These are phyloP conservation scores for Columba guinea DNA, from an alignment of 2,797 vertebrate species.

Conservation along the genomic window DNA sequence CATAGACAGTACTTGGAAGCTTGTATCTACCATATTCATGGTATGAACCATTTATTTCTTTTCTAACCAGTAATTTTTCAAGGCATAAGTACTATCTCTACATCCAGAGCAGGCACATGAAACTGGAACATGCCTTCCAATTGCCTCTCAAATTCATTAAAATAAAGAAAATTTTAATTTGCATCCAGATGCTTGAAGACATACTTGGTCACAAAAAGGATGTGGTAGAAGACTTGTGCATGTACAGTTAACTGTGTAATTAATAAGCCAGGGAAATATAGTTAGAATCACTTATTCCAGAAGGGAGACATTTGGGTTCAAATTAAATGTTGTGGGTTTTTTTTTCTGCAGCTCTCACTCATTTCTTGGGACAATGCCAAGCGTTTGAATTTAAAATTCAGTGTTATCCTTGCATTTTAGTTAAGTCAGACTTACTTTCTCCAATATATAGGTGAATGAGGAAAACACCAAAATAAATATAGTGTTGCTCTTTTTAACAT, in stretches of 20 bases:
- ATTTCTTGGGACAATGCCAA: neutral
- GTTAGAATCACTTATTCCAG: neutral
- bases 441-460: neutral
- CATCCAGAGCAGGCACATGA: neutral
- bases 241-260: neutral
- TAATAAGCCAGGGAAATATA: neutral
- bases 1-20: neutral
- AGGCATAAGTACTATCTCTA: neutral
- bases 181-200: neutral
- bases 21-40: neutral
- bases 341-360: neutral
- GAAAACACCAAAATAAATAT: neutral
- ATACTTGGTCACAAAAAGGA: neutral
- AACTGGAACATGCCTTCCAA: neutral
- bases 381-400: constrained; percentile 17
- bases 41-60: neutral
- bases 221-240: neutral
- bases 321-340: neutral
- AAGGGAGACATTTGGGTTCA: neutral
- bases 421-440: neutral
- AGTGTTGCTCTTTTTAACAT: neutral
- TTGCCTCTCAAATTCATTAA: neutral
- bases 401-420: neutral
- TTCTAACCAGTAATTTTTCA: neutral
- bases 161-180: neutral